phyloP scores from a whole-genome alignment of 2,113 vertebrate genomes.

The human region GRCh38 chr4:13189501-13190000 shows the following conservation, averaged over 20 bases:
- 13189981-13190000: conserved; percentile 24
- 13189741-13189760: background rate
- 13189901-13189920: background rate
- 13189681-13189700: background rate
- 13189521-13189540: too few relatives aligned
- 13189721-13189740: background rate
- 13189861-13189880: background rate
- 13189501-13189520: too few relatives aligned
- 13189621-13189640: background rate
- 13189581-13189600: too few relatives aligned
- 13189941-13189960: conserved; percentile 12
- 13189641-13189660: background rate
- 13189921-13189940: background rate
- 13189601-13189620: too few relatives aligned
- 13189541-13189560: too few relatives aligned
- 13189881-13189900: background rate
- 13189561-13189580: too few relatives aligned
- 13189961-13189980: conserved; percentile 28
- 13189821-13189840: background rate
- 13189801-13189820: background rate
- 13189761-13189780: background rate
- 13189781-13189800: background rate
- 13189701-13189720: background rate
- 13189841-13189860: background rate
- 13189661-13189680: background rate